Evolutionary conservation across 2,113 vertebrate genomes (phyloP).

Genomic region (Panthera tigris): DNA sequence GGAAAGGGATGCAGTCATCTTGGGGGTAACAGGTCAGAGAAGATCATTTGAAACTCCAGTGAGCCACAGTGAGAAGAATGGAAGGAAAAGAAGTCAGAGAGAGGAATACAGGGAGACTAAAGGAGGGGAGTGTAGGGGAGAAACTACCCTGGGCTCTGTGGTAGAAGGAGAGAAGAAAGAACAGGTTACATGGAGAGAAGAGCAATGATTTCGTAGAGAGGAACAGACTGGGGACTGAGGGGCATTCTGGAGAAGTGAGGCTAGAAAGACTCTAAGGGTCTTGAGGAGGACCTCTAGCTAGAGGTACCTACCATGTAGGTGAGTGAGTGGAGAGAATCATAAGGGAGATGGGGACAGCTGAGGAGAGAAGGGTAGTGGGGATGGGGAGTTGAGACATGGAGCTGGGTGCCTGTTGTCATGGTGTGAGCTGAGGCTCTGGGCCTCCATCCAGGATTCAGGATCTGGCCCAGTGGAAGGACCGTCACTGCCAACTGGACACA

Average conservation of each 20-base stretch:
- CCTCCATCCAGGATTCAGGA: conserved; percentile 63
- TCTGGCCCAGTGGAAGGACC: conserved; percentile 54
- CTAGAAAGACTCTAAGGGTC: neutral
- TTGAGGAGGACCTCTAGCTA: neutral
- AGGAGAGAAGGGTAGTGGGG: neutral
- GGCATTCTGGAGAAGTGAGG: neutral
- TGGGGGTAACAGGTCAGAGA: neutral
- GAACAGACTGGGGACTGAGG: neutral
- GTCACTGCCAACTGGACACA: conserved; percentile 67
- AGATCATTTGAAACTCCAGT: neutral
- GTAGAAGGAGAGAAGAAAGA: neutral
- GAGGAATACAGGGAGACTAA: neutral
- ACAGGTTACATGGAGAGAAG: neutral
- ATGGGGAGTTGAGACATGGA: neutral
- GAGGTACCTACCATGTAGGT: neutral
- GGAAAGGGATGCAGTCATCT: neutral
- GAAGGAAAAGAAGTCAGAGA: neutral
- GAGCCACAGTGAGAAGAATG: neutral
- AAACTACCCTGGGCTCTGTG: neutral
- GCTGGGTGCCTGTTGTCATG: conserved; percentile 53
- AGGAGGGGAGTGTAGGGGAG: too few relatives aligned
- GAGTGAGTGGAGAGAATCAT: neutral
- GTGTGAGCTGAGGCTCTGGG: conserved; percentile 58
- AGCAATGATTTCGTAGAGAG: neutral
- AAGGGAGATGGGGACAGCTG: neutral